phyloP scores from a whole-genome alignment of 2,888 invertebrate species.

The Melikaiella ostensackeni region DNA sequence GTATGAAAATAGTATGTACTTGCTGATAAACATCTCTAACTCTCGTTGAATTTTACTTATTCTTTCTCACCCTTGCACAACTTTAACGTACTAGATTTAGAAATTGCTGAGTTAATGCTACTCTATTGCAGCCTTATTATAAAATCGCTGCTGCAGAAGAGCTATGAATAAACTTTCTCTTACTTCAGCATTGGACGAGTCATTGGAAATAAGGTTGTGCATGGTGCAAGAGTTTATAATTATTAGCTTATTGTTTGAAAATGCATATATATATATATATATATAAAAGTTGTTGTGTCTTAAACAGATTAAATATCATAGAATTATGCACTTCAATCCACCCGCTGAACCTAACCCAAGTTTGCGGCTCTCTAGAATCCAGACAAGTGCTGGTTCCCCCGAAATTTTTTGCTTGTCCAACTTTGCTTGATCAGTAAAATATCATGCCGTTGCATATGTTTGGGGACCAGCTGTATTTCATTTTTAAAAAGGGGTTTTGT shows the following conservation, averaged over 20 bases:
- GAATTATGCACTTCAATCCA: conserved; percentile 41
- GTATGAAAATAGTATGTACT: background rate
- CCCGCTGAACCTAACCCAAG: conserved; percentile 49
- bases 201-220: background rate
- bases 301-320: background rate
- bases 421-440: too few species aligned
- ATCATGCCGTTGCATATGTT: background rate
- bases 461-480: background rate
- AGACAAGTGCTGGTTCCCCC: conserved; percentile 40
- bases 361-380: conserved; percentile 38
- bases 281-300: conserved; percentile 29
- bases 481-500: background rate
- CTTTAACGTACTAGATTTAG: background rate
- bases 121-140: background rate
- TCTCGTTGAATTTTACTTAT: background rate
- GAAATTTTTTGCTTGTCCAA: conserved; percentile 6
- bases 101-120: background rate
- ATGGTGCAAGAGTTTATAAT: background rate
- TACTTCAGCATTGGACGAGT: conserved; percentile 3
- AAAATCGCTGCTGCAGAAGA: conserved; percentile 42
- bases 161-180: conserved; percentile 37
- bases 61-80: conserved; percentile 9
- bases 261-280: conserved; percentile 47
- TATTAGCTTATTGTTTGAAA: conserved; percentile 45
- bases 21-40: background rate